Evolutionary conservation across 2,888 invertebrate genomes (phyloP).

Genomic region (Labia minor): DNA sequence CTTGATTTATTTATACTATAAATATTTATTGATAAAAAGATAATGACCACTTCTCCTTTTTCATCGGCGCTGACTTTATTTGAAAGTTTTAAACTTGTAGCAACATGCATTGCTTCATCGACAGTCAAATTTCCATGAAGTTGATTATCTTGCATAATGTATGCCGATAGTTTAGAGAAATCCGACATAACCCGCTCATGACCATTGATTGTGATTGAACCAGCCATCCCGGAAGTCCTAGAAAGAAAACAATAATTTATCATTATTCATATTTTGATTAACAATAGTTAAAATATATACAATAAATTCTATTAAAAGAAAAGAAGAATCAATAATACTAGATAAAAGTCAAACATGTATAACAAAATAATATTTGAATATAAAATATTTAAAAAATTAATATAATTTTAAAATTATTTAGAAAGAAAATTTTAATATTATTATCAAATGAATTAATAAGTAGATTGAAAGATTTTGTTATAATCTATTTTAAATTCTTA

Average conservation of each 20-base stretch:
- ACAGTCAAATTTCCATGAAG: constrained; percentile 85
- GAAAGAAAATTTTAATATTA: no score
- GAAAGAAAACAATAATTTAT: constrained; percentile 21
- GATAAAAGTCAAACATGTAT: not conserved
- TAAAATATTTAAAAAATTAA: no score
- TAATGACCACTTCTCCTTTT: constrained; percentile 72
- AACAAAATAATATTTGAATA: no score
- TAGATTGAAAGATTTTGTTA: no score
- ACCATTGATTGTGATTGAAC: constrained; percentile 76
- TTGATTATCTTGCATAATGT: constrained; percentile 95
- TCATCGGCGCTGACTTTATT: constrained; percentile 54
- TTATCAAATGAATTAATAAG: no score
- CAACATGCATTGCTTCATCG: constrained; percentile 87
- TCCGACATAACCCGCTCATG: constrained; percentile 69
- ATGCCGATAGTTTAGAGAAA: constrained; percentile 87
- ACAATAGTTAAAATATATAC: no score
- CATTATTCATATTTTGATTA: no score
- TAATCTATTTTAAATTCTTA: no score
- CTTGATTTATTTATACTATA: no score
- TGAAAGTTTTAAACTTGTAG: constrained; percentile 79
- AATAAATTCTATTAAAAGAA: no score
- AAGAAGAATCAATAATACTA: constrained; percentile 15
- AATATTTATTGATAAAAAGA: no score
- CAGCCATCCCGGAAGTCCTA: constrained; percentile 69
- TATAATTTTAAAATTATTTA: no score